Evolutionary conservation across 2,888 invertebrate genomes (phyloP), one percentile per base, ranked within the genome.

Genomic region (Diachrysia chrysitis): DNA sequence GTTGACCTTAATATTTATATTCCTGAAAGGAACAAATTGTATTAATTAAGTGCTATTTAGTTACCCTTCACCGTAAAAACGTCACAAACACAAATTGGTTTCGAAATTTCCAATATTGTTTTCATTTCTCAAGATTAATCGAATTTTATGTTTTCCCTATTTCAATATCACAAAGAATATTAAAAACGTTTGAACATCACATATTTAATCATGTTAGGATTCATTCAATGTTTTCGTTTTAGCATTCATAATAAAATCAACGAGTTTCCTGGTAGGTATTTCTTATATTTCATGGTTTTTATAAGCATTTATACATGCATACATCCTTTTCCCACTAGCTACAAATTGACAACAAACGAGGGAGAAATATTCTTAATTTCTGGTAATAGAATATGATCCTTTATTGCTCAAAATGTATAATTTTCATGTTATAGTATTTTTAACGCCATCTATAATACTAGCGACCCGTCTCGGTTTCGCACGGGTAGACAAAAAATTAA

Each of bases 51-150:
- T 69, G 62, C 42, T 48, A n/a, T 71, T 67, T 53, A 25, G 17
- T 37, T 58, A 37, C 46, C 16, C 53, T 35, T 64, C 55, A 37
- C 23, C 17, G 57, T 73, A 58, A 77, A 60, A 62, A 58, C 63
- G 74, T 73, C 64, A 60, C 25, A 55, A 78, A 69, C 71, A 69
- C 56, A 61, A 81, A 81, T 78, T 65, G 56, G n/a, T 62, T 53
- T 4, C 21, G 56, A 35, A 21, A 32, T 25, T 51, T 51, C 14
- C 7, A 32, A 32, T 58, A 63, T 54, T 69, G 51, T 54, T 54
- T 17, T 46, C 62, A 10, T 65, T 62, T 17, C 4, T 25, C 32
- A 14, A 29, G 55, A 9, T 42, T 53, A 60, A 23, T 12, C 17
- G 4, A 48, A 5, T 32, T 51, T 51, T 51, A 12, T 21, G 48